Conservation (phyloP, 2,888 invertebrate genomes). For the Ditula angustiorana region DNA sequence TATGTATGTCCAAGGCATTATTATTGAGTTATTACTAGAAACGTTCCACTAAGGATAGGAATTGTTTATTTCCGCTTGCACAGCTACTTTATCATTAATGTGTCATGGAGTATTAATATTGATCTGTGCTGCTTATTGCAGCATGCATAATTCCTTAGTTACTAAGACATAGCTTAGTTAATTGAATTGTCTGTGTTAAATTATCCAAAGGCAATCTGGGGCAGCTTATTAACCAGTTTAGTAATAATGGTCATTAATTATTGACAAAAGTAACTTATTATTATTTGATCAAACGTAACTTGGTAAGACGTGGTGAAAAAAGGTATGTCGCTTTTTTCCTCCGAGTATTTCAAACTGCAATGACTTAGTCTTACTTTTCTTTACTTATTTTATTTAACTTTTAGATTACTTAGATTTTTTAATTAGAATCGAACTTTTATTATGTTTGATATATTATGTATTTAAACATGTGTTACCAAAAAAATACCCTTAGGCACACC, state of each 20-base stretch:
- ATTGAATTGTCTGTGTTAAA: constrained; percentile 17
- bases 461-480: neutral
- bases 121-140: neutral
- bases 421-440: neutral
- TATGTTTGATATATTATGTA: neutral
- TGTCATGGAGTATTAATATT: neutral
- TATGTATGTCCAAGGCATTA: too few relatives aligned
- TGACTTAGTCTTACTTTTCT: too few relatives aligned
- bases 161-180: constrained; percentile 12
- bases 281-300: too few relatives aligned
- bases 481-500: neutral
- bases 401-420: too few relatives aligned
- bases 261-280: too few relatives aligned
- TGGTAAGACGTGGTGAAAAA: too few relatives aligned
- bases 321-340: too few relatives aligned
- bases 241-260: constrained; percentile 11
- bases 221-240: constrained; percentile 7
- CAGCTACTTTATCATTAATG: neutral
- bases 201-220: neutral
- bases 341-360: too few relatives aligned
- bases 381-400: too few relatives aligned
- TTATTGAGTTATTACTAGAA: neutral
- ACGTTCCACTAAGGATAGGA: neutral
- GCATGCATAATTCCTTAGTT: neutral
- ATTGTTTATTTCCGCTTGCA: too few relatives aligned